Evolutionary conservation across 2,113 vertebrate species (phyloP).

Genomic region (Myotis brandtii): DNA sequence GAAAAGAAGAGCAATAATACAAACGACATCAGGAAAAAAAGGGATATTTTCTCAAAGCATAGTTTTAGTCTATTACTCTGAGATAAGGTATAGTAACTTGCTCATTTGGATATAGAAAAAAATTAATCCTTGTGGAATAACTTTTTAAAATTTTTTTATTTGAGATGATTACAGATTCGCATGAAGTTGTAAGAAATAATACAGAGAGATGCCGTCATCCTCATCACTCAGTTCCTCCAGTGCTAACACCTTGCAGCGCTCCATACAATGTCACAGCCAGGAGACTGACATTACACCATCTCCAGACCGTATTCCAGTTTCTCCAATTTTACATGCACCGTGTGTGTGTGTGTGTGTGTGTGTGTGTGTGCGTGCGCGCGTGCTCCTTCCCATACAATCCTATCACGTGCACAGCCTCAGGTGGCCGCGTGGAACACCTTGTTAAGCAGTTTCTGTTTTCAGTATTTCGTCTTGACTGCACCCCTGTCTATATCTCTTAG

Average conservation of each 20-base stretch:
- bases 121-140: neutral
- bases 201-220: neutral
- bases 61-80: neutral
- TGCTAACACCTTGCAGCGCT: accelerated
- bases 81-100: neutral
- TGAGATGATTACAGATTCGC: neutral
- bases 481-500: neutral
- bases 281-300: accelerated
- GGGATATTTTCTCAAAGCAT: neutral
- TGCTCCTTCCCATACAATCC: neutral
- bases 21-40: neutral
- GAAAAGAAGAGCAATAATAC: neutral
- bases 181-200: neutral
- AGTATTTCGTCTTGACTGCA: neutral
- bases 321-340: accelerated
- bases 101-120: neutral
- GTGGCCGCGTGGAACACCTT: neutral
- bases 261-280: accelerated
- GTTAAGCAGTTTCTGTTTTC: neutral
- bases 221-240: neutral
- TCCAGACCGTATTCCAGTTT: accelerated
- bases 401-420: neutral
- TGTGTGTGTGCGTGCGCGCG: accelerated
- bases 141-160: neutral
- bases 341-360: neutral